Evolutionary conservation across 2,113 vertebrate genomes (phyloP).

Genomic region (Tragulus kanchil): DNA sequence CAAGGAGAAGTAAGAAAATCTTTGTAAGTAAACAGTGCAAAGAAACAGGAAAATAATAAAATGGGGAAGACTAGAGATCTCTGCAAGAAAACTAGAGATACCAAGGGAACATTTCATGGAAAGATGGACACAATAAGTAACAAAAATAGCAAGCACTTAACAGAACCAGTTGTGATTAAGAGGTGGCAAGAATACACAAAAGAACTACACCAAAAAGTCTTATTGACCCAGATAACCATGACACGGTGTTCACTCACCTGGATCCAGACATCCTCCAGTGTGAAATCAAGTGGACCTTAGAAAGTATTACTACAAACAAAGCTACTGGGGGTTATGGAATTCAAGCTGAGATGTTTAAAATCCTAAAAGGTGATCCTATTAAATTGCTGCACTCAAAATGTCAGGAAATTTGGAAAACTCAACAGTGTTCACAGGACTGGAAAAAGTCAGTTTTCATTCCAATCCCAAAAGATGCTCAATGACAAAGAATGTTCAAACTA

Average conservation of each 20-base stretch:
- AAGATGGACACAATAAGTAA: neutral
- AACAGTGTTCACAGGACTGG: neutral
- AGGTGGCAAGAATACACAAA: neutral
- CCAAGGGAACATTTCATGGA: neutral
- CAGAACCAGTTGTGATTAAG: neutral
- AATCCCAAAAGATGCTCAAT: neutral
- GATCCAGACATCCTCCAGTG: neutral
- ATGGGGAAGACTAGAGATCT: neutral
- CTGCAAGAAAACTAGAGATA: neutral
- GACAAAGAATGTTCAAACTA: neutral
- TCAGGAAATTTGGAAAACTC: neutral
- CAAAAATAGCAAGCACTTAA: neutral
- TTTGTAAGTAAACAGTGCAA: neutral
- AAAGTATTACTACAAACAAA: neutral
- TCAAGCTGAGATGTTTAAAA: neutral
- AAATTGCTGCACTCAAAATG: neutral
- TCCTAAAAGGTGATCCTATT: neutral
- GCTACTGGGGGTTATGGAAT: neutral
- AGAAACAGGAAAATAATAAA: neutral
- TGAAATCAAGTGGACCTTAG: neutral
- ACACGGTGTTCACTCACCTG: neutral
- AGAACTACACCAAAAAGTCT: neutral
- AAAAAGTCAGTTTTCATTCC: neutral
- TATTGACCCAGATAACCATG: neutral
- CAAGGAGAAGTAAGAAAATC: neutral